A percentile compares a stretch with the other conserved stretches of the same genome.
These are phyloP conservation scores for Leptestheria dahalacensis DNA, from an alignment of 1,140 invertebrate species.

Conservation along the genomic window DNA sequence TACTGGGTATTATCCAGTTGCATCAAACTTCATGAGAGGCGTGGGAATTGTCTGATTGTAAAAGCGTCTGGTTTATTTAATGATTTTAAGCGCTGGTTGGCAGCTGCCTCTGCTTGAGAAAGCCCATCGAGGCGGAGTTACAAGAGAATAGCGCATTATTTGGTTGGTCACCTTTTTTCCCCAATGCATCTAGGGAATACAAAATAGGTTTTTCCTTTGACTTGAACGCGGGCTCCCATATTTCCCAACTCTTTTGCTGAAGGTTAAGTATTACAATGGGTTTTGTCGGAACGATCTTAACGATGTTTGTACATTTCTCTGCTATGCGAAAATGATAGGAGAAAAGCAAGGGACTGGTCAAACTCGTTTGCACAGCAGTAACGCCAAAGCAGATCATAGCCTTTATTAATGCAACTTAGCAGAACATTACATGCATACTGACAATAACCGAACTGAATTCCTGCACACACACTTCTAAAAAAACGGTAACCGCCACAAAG, in stretches of 20 bases:
- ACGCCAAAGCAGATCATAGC: neutral
- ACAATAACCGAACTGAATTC: too few relatives aligned
- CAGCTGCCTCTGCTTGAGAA: neutral
- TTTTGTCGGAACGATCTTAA: too few relatives aligned
- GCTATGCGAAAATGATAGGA: too few relatives aligned
- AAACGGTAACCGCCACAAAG: too few relatives aligned
- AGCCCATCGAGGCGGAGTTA: neutral
- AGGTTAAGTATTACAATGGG: too few relatives aligned
- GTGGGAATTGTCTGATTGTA: neutral
- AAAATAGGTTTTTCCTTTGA: neutral
- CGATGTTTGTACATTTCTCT: too few relatives aligned
- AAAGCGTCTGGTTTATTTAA: neutral
- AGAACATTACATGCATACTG: too few relatives aligned
- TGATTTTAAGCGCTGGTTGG: neutral
- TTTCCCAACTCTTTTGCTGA: neutral
- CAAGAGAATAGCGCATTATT: neutral
- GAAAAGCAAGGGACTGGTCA: neutral
- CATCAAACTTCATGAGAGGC: too few relatives aligned
- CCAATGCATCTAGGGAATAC: neutral
- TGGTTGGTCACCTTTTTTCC: neutral
- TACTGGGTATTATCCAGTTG: too few relatives aligned
- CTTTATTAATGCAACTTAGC: neutral
- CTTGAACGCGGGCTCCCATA: too few relatives aligned
- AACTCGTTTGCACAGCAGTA: neutral
- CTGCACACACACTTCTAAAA: too few relatives aligned